phyloP scores from a whole-genome alignment of 2,113 vertebrate genomes.

The Channa argus region DNA sequence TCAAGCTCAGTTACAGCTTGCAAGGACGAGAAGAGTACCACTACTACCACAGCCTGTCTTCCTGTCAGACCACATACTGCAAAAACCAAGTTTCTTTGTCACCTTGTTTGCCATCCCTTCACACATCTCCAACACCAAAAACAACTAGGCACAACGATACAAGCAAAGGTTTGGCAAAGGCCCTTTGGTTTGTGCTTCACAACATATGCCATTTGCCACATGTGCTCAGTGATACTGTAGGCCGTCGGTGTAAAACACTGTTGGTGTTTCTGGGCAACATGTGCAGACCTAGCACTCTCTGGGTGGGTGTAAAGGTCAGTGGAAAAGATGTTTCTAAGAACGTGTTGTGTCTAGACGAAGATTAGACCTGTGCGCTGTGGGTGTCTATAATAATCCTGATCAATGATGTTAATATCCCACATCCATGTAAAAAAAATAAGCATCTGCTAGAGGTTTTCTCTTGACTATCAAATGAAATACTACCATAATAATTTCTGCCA shows the following conservation, averaged over 20 bases:
- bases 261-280: slow-evolving; percentile 45
- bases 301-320: slow-evolving; percentile 53
- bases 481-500: background rate
- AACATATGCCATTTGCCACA: slow-evolving; percentile 63
- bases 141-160: slow-evolving; percentile 44
- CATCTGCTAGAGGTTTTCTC: slow-evolving; percentile 14
- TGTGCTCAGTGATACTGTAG: slow-evolving; percentile 35
- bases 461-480: background rate
- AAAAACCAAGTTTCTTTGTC: slow-evolving; percentile 50
- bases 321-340: slow-evolving; percentile 32
- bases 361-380: background rate
- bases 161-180: slow-evolving; percentile 34
- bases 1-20: slow-evolving; percentile 67
- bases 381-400: slow-evolving; percentile 11
- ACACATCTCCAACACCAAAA: slow-evolving; percentile 38
- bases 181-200: slow-evolving; percentile 32
- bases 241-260: slow-evolving; percentile 25
- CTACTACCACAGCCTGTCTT: slow-evolving; percentile 45
- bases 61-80: slow-evolving; percentile 36
- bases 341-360: slow-evolving; percentile 30
- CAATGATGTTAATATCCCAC: slow-evolving; percentile 2
- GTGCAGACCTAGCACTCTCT: slow-evolving; percentile 10
- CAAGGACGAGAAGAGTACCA: slow-evolving; percentile 53
- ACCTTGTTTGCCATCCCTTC: slow-evolving; percentile 61
- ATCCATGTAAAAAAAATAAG: slow-evolving; percentile 9